Conservation (phyloP, 2,888 invertebrate genomes). For the Macaria notata region DNA sequence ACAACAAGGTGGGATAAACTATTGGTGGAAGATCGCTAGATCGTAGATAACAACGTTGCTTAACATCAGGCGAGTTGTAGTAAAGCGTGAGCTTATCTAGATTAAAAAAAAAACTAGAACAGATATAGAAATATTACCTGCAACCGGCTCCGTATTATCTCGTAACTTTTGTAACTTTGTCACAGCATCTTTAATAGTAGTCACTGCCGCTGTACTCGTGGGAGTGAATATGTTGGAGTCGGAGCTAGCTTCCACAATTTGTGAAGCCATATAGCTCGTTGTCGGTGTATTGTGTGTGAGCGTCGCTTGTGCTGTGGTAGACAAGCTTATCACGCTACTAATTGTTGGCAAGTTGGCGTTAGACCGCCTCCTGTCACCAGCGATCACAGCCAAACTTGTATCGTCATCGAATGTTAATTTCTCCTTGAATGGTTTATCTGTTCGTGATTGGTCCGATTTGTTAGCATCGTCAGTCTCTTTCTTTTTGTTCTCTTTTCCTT, state of each 20-base stretch:
- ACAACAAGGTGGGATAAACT: no score
- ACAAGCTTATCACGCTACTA: constrained; percentile 61
- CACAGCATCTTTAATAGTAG: constrained; percentile 55
- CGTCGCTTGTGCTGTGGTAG: constrained; percentile 39
- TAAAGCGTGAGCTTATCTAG: no score
- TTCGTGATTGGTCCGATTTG: constrained; percentile 23
- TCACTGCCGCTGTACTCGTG: constrained; percentile 53
- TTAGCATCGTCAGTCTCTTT: constrained; percentile 34
- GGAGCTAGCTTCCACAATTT: constrained; percentile 46
- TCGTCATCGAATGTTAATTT: constrained; percentile 57
- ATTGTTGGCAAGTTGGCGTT: constrained; percentile 59
- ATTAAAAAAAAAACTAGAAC: no score
- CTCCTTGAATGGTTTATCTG: constrained; percentile 45
- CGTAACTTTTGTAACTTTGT: constrained; percentile 55
- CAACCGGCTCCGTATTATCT: constrained; percentile 46
- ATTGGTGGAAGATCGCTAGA: no score
- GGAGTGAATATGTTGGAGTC: constrained; percentile 59
- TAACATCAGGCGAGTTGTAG: no score
- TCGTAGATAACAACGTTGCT: no score
- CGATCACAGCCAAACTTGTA: constrained; percentile 53
- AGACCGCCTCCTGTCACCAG: constrained; percentile 42
- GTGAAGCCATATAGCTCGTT: constrained; percentile 29
- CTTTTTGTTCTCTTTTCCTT: constrained; percentile 38
- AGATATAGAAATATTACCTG: constrained; percentile 33
- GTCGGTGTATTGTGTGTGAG: constrained; percentile 17